A percentile compares a stretch with the other conserved stretches of the same genome.
phyloP scores from a whole-genome alignment of 2,113 vertebrate genomes.

The Tupaia tana region DNA sequence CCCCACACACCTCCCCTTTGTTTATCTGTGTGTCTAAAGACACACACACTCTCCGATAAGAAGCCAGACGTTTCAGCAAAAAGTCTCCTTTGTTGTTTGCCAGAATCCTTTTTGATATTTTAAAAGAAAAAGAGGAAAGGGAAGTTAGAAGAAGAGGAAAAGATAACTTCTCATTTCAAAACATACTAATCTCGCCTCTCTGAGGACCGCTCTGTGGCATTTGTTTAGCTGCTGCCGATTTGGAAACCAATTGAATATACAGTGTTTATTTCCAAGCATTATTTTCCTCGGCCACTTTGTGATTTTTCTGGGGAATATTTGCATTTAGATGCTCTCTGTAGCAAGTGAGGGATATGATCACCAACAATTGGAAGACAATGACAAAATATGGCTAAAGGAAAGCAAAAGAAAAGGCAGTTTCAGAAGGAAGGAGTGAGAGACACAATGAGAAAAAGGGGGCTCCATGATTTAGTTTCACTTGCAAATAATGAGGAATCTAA shows the following conservation, averaged over 20 bases:
- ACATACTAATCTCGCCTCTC: conserved; percentile 61
- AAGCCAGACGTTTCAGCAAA: conserved; percentile 25
- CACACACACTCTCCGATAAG: background rate
- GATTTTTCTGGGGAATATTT: conserved; percentile 81
- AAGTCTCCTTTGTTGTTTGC: conserved; percentile 6
- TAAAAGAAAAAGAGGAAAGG: conserved; percentile 7
- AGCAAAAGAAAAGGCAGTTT: conserved; percentile 61
- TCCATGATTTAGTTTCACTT: conserved; percentile 12
- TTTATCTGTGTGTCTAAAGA: conserved; percentile 40
- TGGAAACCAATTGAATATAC: conserved; percentile 77
- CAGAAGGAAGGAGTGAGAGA: conserved; percentile 50
- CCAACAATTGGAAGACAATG: conserved; percentile 73
- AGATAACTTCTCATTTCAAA: conserved; percentile 73
- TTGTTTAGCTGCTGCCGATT: conserved; percentile 71
- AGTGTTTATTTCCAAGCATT: conserved; percentile 66
- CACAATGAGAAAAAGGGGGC: conserved; percentile 52
- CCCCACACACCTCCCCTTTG: background rate
- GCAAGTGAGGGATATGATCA: conserved; percentile 75
- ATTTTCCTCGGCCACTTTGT: conserved; percentile 72
- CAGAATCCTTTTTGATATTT: conserved; percentile 55
- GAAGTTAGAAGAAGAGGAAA: conserved; percentile 44
- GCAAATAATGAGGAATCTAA: conserved; percentile 74
- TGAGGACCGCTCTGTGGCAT: conserved; percentile 66
- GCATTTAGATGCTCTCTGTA: conserved; percentile 79
- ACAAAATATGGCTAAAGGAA: conserved; percentile 70